These are phyloP conservation scores for Campoletis raptor DNA, from an alignment of 2,888 invertebrate species.

Conservation along the genomic window DNA sequence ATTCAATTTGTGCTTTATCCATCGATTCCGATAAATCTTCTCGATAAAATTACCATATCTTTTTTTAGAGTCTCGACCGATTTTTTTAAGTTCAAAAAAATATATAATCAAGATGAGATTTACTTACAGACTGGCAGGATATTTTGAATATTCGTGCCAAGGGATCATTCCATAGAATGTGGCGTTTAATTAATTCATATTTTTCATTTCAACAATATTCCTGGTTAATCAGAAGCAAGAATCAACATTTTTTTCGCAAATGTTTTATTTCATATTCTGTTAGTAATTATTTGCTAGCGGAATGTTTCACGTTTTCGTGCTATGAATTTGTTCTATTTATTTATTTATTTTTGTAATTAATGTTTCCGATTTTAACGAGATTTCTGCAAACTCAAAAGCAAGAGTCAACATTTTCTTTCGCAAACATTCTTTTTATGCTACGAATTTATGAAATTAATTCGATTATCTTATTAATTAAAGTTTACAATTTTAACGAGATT, in stretches of 20 bases:
- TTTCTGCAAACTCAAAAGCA: background rate
- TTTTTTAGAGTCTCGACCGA: background rate
- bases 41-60: slow-evolving; percentile 16
- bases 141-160: background rate
- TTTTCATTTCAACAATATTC: background rate
- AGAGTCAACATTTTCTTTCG: background rate
- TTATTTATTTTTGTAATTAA: background rate
- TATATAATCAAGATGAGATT: background rate
- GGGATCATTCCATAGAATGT: background rate
- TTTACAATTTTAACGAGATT: no score
- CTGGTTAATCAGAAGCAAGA: background rate
- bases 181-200: background rate
- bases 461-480: no score
- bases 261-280: background rate
- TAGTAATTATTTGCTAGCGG: background rate
- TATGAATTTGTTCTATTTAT: background rate
- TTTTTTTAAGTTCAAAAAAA: background rate
- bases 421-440: no score
- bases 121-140: background rate
- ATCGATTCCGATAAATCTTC: slow-evolving; percentile 18
- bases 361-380: background rate
- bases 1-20: slow-evolving; percentile 29
- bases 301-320: background rate
- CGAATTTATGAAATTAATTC: no score
- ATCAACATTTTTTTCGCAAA: background rate